A percentile compares a stretch with the other conserved stretches of the same genome.
These are phyloP conservation scores for Chlorops oryzae DNA, from an alignment of 1,140 invertebrate species.

Conservation along the genomic window DNA sequence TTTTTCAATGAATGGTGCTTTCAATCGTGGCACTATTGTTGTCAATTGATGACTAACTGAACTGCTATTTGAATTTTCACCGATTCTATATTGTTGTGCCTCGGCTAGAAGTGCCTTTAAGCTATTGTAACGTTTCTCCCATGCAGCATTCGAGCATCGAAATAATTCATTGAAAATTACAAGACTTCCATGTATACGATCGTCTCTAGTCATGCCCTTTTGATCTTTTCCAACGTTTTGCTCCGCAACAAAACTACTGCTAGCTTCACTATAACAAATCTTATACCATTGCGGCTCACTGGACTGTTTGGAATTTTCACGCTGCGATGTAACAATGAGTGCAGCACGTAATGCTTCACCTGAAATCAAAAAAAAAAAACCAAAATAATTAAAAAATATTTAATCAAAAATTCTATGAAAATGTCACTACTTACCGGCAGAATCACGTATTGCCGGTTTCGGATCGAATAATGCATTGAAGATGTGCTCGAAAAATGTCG, in stretches of 20 bases:
- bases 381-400: too few species aligned
- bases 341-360: constrained; percentile 87
- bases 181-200: constrained; percentile 87
- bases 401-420: too few species aligned
- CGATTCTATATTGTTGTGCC: constrained; percentile 44
- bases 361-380: too few species aligned
- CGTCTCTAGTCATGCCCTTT: constrained; percentile 77
- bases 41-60: constrained; percentile 28
- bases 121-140: constrained; percentile 76
- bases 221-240: constrained; percentile 53
- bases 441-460: constrained; percentile 86
- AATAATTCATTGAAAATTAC: constrained; percentile 92
- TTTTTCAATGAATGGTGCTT: constrained; percentile 46
- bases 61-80: constrained; percentile 21
- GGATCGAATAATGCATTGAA: constrained; percentile 88
- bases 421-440: too few species aligned
- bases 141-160: constrained; percentile 82
- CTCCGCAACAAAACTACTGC: constrained; percentile 70
- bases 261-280: constrained; percentile 86
- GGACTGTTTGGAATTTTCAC: constrained; percentile 85
- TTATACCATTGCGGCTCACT: constrained; percentile 87
- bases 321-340: constrained; percentile 86
- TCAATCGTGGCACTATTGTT: constrained; percentile 45
- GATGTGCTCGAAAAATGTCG: constrained; percentile 92
- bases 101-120: constrained; percentile 52